These are phyloP conservation scores for Philereme vetulata DNA, from an alignment of 2,888 invertebrate genomes.

Conservation along the genomic window DNA sequence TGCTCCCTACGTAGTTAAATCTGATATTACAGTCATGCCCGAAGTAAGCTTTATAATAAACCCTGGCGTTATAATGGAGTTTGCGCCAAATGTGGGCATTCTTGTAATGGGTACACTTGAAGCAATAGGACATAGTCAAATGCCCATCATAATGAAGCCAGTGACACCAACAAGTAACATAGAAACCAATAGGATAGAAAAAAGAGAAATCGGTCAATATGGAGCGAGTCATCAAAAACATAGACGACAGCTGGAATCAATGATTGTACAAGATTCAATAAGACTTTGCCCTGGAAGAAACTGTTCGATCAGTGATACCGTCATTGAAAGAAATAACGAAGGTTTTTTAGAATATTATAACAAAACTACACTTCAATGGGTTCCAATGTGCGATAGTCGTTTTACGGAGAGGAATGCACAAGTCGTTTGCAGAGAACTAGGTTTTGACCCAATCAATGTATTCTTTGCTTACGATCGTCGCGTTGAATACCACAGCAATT, in stretches of 20 bases:
- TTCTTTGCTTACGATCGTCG: conserved; percentile 93
- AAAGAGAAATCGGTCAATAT: conserved; percentile 69
- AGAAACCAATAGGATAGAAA: conserved; percentile 66
- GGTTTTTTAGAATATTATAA: conserved; percentile 98
- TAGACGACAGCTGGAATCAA: conserved; percentile 82
- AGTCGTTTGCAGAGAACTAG: conserved; percentile 97
- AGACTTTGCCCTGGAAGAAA: conserved; percentile 91
- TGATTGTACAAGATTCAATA: conserved; percentile 85
- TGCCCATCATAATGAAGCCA: conserved; percentile 91
- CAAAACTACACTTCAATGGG: conserved; percentile 97
- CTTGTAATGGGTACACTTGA: conserved; percentile 95
- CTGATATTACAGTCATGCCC: conserved; percentile 99
- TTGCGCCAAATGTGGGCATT: conserved; percentile 97
- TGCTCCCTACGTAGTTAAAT: conserved; percentile 90
- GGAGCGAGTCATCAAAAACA: conserved; percentile 61
- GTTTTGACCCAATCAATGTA: conserved; percentile 94
- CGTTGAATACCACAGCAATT: conserved; percentile 95
- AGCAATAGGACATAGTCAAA: conserved; percentile 90
- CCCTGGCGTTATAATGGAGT: conserved; percentile 95
- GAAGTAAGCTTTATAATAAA: conserved; percentile 92
- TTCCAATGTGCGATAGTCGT: conserved; percentile 96
- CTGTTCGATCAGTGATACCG: conserved; percentile 84
- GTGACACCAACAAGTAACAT: conserved; percentile 60
- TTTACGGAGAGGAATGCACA: conserved; percentile 98
- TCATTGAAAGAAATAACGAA: conserved; percentile 83